Conservation (phyloP, 1,140 invertebrate species). For the Pachypeltis micranthus region DNA sequence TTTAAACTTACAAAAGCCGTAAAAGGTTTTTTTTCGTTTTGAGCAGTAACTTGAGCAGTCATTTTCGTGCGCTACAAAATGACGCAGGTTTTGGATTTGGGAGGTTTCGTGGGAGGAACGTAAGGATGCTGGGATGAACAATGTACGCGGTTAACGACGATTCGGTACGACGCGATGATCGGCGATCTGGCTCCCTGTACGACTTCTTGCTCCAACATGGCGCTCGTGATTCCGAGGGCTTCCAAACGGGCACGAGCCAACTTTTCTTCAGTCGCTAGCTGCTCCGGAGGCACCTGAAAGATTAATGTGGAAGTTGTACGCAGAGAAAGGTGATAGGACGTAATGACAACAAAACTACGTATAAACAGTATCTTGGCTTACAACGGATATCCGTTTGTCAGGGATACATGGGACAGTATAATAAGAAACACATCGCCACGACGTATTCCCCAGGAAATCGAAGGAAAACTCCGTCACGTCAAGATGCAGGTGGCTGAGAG, state of each 20-base stretch:
- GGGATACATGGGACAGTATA: too few relatives aligned
- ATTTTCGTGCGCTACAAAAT: slow-evolving; percentile 16
- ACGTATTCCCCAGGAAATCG: too few relatives aligned
- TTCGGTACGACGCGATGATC: slow-evolving; percentile 47
- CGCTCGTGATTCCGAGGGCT: slow-evolving; percentile 41
- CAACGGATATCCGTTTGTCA: too few relatives aligned
- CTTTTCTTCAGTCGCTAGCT: slow-evolving; percentile 24
- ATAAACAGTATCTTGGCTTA: too few relatives aligned
- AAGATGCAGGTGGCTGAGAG: too few relatives aligned
- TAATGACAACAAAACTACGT: too few relatives aligned
- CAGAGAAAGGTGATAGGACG: too few relatives aligned
- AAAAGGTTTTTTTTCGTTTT: not conserved
- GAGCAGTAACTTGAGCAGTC: not conserved
- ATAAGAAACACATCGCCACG: too few relatives aligned
- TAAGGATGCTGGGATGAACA: slow-evolving; percentile 20
- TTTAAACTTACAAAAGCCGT: not conserved
- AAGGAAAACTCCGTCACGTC: too few relatives aligned
- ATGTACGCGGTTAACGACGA: slow-evolving; percentile 41
- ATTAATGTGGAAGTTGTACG: not conserved
- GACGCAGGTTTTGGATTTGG: slow-evolving; percentile 23
- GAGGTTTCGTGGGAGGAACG: slow-evolving; percentile 16
- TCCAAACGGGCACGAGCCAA: slow-evolving; percentile 32
- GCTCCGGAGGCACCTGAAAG: slow-evolving; percentile 15
- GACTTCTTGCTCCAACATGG: slow-evolving; percentile 38
- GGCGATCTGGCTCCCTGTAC: slow-evolving; percentile 39